Conservation (phyloP, 2,888 invertebrate genomes). For the Tetragonula carbonaria region DNA sequence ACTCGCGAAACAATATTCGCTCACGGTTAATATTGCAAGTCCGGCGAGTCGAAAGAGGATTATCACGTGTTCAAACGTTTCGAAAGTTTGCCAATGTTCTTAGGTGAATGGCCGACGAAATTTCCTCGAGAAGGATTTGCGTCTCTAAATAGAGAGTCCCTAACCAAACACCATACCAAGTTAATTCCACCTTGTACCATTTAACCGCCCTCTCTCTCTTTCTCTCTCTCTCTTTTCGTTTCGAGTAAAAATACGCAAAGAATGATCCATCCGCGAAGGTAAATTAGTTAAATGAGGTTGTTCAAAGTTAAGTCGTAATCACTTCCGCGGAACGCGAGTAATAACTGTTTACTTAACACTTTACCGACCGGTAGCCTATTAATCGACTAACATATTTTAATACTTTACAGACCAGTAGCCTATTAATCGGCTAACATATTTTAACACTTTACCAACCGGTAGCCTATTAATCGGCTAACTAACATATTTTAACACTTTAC, state of each 20-base stretch:
- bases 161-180: neutral
- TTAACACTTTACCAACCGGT: too few relatives aligned
- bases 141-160: neutral
- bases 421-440: too few relatives aligned
- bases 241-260: neutral
- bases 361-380: too few relatives aligned
- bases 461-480: too few relatives aligned
- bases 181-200: neutral
- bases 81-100: conserved; percentile 6
- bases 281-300: neutral
- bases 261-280: neutral
- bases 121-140: conserved; percentile 16
- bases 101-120: conserved; percentile 22
- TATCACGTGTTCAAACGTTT: neutral
- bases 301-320: neutral
- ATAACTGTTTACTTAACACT: neutral
- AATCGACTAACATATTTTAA: too few relatives aligned
- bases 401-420: too few relatives aligned
- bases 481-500: too few relatives aligned
- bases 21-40: neutral
- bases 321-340: neutral
- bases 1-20: neutral
- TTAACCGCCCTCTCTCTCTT: neutral
- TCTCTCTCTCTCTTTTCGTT: neutral
- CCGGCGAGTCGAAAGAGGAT: conserved; percentile 5